Evolutionary conservation across 2,888 invertebrate genomes (phyloP), one percentile per base, ranked within the genome.

Genomic region (Brenthis hecate): DNA sequence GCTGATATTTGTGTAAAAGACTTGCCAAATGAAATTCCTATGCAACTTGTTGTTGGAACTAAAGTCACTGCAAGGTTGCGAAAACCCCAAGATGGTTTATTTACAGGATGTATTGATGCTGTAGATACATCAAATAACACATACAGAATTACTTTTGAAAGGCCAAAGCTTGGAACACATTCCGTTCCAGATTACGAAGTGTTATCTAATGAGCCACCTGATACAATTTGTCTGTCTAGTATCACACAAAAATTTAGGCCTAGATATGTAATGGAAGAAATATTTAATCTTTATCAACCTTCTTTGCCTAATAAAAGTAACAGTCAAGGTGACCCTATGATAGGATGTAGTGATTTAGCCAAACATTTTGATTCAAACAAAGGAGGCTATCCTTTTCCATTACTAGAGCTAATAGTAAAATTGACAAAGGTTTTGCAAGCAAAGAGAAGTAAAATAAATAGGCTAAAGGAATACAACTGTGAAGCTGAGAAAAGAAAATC

Each of bases 171-270:
- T 54, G 99, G 99, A 0, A 98, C 98, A 6, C 98, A 99, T 88
- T 98, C 98, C 65, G 97, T 99, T 72, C 98, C 98, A 28, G 99
- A 99, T 90, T 98, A 96, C 91, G 99, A 99, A 94, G 99, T 99
- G 73, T 93, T 98, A 85, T 98, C 98, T 2, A 98, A 98, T 86
- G 98, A 98, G 78, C 95, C 96, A 56, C 96, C 97, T 56, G 99
- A 99, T 83, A 98, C 98, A 32, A 96, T 99, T 79, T 96, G 97
- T 62, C 93, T 98, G 54, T 95, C 96, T 53, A 96, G 96, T 73
- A 96, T 98, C 81, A 95, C 96, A 36, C 96, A 96, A 79, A 96
- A 96, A 80, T 96, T 96, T 78, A 94, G 97, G 72, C 96, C 96
- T 4, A 93, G 96, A 63, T 94, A 94, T 80, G 93, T 94, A 19